Evolutionary conservation across 2,113 vertebrate species (phyloP), one percentile per base, ranked within the genome.

Genomic region (Andinoacara biseriatus): DNA sequence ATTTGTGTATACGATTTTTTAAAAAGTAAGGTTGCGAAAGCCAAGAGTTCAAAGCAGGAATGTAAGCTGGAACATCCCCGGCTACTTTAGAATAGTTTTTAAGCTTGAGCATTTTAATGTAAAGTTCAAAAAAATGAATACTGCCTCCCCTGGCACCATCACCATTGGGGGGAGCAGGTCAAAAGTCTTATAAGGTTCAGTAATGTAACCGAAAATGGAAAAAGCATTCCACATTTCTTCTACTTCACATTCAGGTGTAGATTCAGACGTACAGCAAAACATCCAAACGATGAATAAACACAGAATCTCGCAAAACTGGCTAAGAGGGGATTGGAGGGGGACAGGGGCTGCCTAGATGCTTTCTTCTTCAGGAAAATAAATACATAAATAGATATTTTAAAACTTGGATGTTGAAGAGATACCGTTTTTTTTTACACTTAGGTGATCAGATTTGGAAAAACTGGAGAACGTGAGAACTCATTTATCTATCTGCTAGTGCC

Each of bases 401-500:
- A 69, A 3, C 29, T n/a, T 76, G 24, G 18, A 75, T 26, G 75
- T 57, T 75, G 75, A 78, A 43, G 24, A 56, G 58, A 57, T 78
- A 46, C 22, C 26, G 11, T 18, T 33, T 49, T 82, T 14, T n/a
- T 31, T 81, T 49, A 87, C 40, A 54, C 61, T 61, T 38, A 40
- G 61, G 80, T 82, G 63, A 78, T 29, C 69, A 82, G 59, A 72
- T 87, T 58, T 31, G 7, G 52, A 79, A 74, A 63, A 31, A 29
- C 24, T 52, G 9, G 22, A 24, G 54, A 85, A 78, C 33, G 58
- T 74, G 76, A 76, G 60, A 7, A 3, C 58, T 67, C 65, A 26
- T 87, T 87, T 86, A 67, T 84, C 75, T 57, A 20, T 31, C 78
- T 10, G 14, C 72, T 63, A 52, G 15, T 75, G 38, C 29, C 49